Evolutionary conservation across 2,113 vertebrate species (phyloP).

Genomic region (Sialia sialis): DNA sequence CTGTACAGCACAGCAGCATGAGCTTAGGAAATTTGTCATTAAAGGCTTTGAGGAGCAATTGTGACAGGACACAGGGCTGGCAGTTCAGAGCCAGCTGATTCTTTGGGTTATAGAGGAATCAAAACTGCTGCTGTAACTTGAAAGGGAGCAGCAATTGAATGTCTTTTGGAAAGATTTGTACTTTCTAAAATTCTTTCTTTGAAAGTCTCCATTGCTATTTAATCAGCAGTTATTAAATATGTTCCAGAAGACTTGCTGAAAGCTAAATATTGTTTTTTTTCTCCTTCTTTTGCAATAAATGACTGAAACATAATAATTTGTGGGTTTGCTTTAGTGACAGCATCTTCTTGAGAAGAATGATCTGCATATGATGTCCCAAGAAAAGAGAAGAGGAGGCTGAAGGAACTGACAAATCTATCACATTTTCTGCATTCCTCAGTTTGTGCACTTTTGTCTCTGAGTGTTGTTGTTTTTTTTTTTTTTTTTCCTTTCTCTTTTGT

Average conservation of each 20-base stretch:
- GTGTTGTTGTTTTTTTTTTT: background rate
- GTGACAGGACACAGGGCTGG: background rate
- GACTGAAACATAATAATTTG: background rate
- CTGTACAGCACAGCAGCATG: background rate
- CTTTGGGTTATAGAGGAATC: background rate
- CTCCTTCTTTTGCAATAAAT: background rate
- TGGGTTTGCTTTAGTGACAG: background rate
- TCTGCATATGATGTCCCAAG: background rate
- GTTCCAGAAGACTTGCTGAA: background rate
- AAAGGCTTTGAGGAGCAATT: background rate
- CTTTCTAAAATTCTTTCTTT: background rate
- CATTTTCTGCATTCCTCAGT: background rate
- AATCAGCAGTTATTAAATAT: background rate
- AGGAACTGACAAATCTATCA: background rate
- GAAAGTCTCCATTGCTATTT: background rate
- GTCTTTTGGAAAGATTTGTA: background rate
- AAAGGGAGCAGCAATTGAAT: background rate
- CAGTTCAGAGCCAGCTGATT: background rate
- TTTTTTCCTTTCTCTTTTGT: background rate
- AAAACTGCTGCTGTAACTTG: background rate
- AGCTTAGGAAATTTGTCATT: background rate
- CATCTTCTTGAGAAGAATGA: background rate
- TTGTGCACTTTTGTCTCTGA: background rate
- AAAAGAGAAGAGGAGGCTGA: background rate
- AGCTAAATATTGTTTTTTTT: background rate